These are phyloP conservation scores for Misgurnus mizolepis DNA, from an alignment of 2,113 vertebrate genomes.

Conservation along the genomic window DNA sequence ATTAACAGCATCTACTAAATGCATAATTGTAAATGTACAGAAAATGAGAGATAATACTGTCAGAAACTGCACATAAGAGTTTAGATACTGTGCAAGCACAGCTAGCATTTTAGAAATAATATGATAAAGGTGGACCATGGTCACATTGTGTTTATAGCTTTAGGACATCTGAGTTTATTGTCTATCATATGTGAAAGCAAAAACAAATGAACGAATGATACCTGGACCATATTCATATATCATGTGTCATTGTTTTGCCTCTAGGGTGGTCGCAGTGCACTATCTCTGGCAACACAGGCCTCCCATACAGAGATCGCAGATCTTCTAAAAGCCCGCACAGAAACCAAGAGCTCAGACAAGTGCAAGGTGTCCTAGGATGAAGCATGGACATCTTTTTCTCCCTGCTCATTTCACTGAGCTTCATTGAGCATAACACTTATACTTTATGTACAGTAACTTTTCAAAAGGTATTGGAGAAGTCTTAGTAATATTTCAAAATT, in stretches of 20 bases:
- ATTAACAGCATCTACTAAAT: too few species aligned
- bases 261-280: slow-evolving; percentile 85
- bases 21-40: too few species aligned
- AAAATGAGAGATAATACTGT: too few species aligned
- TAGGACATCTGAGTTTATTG: not conserved
- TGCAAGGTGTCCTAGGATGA: slow-evolving; percentile 46
- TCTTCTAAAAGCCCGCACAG: slow-evolving; percentile 81
- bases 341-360: slow-evolving; percentile 57
- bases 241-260: slow-evolving; percentile 25
- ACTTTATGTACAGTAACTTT: slow-evolving; percentile 6
- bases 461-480: not conserved
- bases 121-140: not conserved
- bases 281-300: slow-evolving; percentile 79
- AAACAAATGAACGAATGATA: too few species aligned
- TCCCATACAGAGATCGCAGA: slow-evolving; percentile 80
- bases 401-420: not conserved
- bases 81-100: not conserved
- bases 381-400: not conserved
- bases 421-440: not conserved
- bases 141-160: not conserved
- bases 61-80: too few species aligned
- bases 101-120: not conserved
- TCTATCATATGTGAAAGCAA: not conserved
- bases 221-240: not conserved
- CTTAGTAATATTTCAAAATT: not conserved